Evolutionary conservation across 2,113 vertebrate genomes (phyloP).

Genomic region (Lepus timidus): DNA sequence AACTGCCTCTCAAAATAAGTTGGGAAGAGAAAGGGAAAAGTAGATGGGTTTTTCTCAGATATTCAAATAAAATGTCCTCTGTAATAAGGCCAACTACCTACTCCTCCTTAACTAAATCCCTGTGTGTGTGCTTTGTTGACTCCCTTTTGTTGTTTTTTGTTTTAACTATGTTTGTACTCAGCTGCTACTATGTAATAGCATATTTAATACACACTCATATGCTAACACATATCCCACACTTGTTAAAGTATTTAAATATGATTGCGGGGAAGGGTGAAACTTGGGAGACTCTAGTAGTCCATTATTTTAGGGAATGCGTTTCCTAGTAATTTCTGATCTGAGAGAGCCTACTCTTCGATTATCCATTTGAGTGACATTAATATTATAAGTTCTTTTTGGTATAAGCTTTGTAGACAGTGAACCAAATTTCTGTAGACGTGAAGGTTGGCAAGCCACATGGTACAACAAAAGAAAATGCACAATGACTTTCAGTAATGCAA

Average conservation of each 20-base stretch:
- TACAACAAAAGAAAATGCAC: not conserved
- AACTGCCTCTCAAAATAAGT: constrained; percentile 21
- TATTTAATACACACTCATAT: not conserved
- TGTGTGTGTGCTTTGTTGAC: not conserved
- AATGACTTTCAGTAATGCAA: not conserved
- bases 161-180: not conserved
- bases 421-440: not conserved
- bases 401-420: not conserved
- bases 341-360: not conserved
- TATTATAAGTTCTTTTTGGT: not conserved
- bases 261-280: not conserved
- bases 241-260: not conserved
- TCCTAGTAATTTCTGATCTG: not conserved
- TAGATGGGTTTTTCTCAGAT: not conserved
- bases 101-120: not conserved
- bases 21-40: not conserved
- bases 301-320: not conserved
- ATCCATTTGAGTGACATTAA: not conserved
- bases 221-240: not conserved
- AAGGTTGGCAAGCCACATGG: not conserved
- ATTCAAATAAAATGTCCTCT: not conserved
- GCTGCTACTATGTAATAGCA: not conserved
- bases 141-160: not conserved
- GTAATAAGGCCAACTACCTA: not conserved
- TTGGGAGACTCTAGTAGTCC: not conserved